Evolutionary conservation across 1,140 invertebrate species (phyloP), one percentile per base, ranked within the genome.

Genomic region (Pseudoatta argentina): DNA sequence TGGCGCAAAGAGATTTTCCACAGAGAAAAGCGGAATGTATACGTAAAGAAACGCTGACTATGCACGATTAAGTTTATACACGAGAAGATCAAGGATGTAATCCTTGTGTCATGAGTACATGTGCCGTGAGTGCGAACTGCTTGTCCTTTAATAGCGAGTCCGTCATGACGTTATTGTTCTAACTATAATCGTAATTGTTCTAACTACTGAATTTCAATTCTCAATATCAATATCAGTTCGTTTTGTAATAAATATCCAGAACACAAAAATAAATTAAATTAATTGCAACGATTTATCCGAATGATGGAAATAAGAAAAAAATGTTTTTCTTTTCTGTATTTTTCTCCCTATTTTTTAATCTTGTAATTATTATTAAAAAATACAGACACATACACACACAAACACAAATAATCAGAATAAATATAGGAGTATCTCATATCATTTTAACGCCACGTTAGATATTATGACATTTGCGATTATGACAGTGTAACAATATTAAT

Each of bases 61-160:
- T 69, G 78, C 66, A 24, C 66, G 66, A 82, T 82, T 82, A 82
- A 72, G 55, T 82, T 82, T 73, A 82, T 61, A 72, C 67, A 39
- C 67, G 57, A 73, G 24, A 82, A 82, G 79, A 72, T 82, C 67
- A 82, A 61, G 67, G 24, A 51, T 57, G n/a, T 66, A 78, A 78
- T 66, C 48, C 48, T 64, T 21, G 59, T 55, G 59, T 66, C 71
- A 53, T 5, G 44, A 63, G 14, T 76, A 53, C 82, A 64, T 21
- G 59, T 78, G 81, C 76, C 59, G 72, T 21, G 57, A 63, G 18
- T 34, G 12, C 7, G 55, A 73, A 44, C 18, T 82, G 3, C 2
- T 82, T 73, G 59, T 44, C 3, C 1, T 34, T 67, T 66, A 63
- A 78, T 24, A 61, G 30, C 53, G 30, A 48, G 27, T 78, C 27